Evolutionary conservation across 1,140 invertebrate genomes (phyloP).

Genomic region (Ceratina calcarata): DNA sequence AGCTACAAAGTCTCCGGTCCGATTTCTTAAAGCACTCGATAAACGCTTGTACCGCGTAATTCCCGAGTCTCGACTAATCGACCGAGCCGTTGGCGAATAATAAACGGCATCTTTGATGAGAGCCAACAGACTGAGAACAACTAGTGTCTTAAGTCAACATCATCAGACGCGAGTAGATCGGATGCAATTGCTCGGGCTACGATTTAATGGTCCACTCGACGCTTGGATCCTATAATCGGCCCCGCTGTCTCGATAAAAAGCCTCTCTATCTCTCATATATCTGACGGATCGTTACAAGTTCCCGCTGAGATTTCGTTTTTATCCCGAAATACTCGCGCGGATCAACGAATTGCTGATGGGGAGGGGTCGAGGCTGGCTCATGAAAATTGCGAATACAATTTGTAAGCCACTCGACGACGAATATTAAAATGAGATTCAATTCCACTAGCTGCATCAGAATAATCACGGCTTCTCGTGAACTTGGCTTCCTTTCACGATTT

Average conservation of each 20-base stretch:
- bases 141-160: constrained; percentile 56
- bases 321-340: neutral
- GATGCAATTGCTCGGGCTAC: constrained; percentile 59
- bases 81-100: constrained; percentile 27
- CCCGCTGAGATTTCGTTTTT: neutral
- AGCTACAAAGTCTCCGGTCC: constrained; percentile 1
- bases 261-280: neutral
- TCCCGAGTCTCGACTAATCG: constrained; percentile 6
- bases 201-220: constrained; percentile 66
- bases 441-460: constrained; percentile 37
- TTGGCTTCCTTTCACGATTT: neutral
- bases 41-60: neutral
- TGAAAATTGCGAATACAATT: constrained; percentile 62
- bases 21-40: constrained; percentile 22
- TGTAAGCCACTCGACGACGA: constrained; percentile 38
- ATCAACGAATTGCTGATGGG: neutral
- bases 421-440: constrained; percentile 51
- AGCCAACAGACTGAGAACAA: neutral
- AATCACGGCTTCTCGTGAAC: constrained; percentile 33
- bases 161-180: constrained; percentile 57
- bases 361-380: constrained; percentile 8
- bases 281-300: constrained; percentile 9
- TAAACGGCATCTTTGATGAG: constrained; percentile 30
- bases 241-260: constrained; percentile 20
- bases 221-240: constrained; percentile 52